Base-by-base conservation (phyloP, 2,113 vertebrate species). In the Telmatochromis sp. region DNA sequence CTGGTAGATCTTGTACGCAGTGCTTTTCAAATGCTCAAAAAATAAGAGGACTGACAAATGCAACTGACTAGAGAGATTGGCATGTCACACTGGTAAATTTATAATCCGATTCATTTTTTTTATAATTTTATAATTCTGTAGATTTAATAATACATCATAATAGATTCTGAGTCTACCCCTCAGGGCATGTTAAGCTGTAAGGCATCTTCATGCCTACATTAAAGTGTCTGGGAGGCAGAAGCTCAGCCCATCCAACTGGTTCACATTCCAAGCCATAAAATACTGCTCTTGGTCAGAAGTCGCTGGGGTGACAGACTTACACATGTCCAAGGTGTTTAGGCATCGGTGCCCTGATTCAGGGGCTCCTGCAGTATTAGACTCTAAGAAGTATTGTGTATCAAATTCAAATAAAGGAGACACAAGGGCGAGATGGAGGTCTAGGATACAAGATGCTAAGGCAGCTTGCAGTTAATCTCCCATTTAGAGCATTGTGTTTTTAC, bases 401-500 rank as follows among this genome's bases (percentile, higher is more conserved):
- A 78, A 50, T 78, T 78, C 42, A 26, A 7, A 50, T 31, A 78
- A 50, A 45, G 23, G 15, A 31, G 9, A 31, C 6, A 10, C 17
- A 35, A 65, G 17, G 42, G 71, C 0, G 42, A 28, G 68, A 3
- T 19, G 71, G 14, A 15, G 40, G 21, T 26, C n/a, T 11, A 7
- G 6, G 23, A 28, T 19, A 50, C 23, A 47, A 17, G 42, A 28
- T 50, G 45, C 42, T 78, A 17, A 50, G 45, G 4, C 23, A 78
- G 23, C 0, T 12, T 31, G 23, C 42, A 28, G 71, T 50, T 45
- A 13, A 17, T 45, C 5, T 17, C 68, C 9, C 2, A 26, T 47
- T 45, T 73, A 45, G 68, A 45, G 13, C 1, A 1, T 10, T 15
- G 14, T 0, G 0, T 5, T 9, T 73, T 73, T 45, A 73, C 40